A percentile compares a stretch with the other conserved stretches of the same genome.
Evolutionary conservation across 2,888 invertebrate species (phyloP).

Genomic region (Tridacna gigas): DNA sequence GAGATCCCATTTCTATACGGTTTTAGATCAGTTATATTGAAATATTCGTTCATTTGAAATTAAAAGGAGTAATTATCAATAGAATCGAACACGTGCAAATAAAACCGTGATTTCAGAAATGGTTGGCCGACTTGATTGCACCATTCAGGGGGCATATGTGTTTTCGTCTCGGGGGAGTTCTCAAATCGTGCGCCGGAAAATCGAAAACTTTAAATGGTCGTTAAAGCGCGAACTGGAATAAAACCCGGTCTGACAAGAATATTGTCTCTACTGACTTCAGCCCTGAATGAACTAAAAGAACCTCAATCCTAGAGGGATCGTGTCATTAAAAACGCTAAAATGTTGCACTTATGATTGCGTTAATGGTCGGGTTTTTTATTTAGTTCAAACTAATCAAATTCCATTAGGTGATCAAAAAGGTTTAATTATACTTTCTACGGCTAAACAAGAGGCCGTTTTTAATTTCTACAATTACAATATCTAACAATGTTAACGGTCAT

Average conservation of each 20-base stretch:
- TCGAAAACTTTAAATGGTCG: constrained; percentile 65
- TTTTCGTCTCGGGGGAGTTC: constrained; percentile 43
- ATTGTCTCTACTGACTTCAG: constrained; percentile 33
- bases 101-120: constrained; percentile 51
- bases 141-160: constrained; percentile 53
- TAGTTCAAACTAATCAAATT: constrained; percentile 52
- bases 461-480: constrained; percentile 16
- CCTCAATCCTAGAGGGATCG: constrained; percentile 43
- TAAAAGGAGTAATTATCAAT: constrained; percentile 63
- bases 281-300: constrained; percentile 38
- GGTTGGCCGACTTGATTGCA: constrained; percentile 40
- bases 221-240: constrained; percentile 51
- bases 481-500: not conserved
- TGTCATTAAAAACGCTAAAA: constrained; percentile 63
- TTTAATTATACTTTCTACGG: constrained; percentile 41
- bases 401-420: constrained; percentile 59
- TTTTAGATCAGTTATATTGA: constrained; percentile 60
- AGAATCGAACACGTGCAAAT: constrained; percentile 49
- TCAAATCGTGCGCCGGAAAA: constrained; percentile 55
- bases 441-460: constrained; percentile 18
- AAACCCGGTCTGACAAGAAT: constrained; percentile 40
- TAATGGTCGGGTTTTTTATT: constrained; percentile 48
- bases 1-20: constrained; percentile 53
- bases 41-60: constrained; percentile 64
- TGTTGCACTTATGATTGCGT: constrained; percentile 52